Evolutionary conservation across 1,140 invertebrate species (phyloP), one percentile per base, ranked within the genome.

Genomic region (Drosophila takahashii): DNA sequence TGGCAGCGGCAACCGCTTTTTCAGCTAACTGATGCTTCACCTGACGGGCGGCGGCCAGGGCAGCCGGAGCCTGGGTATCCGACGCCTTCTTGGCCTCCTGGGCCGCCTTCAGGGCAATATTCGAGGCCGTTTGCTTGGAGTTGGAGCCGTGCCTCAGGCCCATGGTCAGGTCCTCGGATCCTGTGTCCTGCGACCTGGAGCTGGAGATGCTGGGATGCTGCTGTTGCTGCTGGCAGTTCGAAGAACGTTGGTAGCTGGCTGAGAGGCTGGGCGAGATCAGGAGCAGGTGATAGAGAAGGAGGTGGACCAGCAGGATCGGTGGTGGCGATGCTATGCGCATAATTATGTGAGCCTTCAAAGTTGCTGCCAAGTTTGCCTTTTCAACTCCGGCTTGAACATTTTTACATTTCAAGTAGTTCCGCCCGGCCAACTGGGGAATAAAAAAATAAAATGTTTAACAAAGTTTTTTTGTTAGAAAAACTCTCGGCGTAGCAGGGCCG

Each of bases 21-120:
- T 95, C 94, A 0, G 95, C 95, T 53, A 95, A 76, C 90, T 95
- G 94, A 13, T 93, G 93, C 90, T 95, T 95, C 11, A 95, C 95
- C 93, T 95, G 89, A 26, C 93, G 94, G n/a, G 95, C 93, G 13
- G 95, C 95, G 73, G 95, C 94, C 37, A 94, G 93, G 7, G 94
- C 95, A 1, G 95, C 95, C 4, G 94, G 94, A 61, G 94, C 93
- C 73, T 95, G 95, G 0, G 94, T 94, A 26, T 95, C 94, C 36
- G 94, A 94, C 2, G 94, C 94, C 2, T 94, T 94, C 74, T 94
- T 95, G 0, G 94, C 94, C 76, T 95, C 94, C 26, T 93, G 93
- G 0, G 95, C 95, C 0, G 95, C 95, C 75, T 95, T 95, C 66
- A 94, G 93, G 1, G 95, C 95, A 57, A 95, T 95, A 77, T 92